phyloP scores from a whole-genome alignment of 2,888 invertebrate species.

The Euzetes globulus region DNA sequence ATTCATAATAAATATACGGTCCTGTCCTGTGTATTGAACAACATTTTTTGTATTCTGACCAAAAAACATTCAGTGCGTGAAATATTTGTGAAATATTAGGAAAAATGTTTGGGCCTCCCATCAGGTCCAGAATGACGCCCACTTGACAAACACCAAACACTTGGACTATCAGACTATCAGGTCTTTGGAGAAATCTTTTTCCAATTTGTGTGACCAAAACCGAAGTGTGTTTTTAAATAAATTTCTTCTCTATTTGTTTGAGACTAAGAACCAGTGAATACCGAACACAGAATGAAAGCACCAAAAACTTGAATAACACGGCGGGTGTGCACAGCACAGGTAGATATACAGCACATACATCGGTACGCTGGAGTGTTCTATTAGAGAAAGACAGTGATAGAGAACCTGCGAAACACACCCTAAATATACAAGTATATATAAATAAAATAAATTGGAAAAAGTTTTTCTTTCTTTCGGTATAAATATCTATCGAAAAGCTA shows the following conservation, averaged over 20 bases:
- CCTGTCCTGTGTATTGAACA: neutral
- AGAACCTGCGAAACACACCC: neutral
- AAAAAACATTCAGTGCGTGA: neutral
- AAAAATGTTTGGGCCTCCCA: neutral
- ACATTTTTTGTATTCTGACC: neutral
- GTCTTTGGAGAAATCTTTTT: no score
- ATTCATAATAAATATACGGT: no score
- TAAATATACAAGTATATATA: neutral
- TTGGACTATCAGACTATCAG: neutral
- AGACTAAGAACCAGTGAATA: no score
- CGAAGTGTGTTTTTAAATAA: no score
- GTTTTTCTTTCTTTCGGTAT: no score
- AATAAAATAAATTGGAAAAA: neutral
- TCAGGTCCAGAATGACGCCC: neutral
- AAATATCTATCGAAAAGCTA: no score
- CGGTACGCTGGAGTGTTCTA: neutral
- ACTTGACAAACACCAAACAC: neutral
- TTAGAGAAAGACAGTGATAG: neutral
- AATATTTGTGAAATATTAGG: neutral
- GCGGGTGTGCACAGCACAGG: neutral
- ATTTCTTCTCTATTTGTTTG: no score
- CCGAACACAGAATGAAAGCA: no score
- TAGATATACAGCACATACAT: neutral
- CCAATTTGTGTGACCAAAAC: no score
- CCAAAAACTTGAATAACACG: no score